phyloP scores from a whole-genome alignment of 1,140 invertebrate genomes.

The Pogonomyrmex barbatus region DNA sequence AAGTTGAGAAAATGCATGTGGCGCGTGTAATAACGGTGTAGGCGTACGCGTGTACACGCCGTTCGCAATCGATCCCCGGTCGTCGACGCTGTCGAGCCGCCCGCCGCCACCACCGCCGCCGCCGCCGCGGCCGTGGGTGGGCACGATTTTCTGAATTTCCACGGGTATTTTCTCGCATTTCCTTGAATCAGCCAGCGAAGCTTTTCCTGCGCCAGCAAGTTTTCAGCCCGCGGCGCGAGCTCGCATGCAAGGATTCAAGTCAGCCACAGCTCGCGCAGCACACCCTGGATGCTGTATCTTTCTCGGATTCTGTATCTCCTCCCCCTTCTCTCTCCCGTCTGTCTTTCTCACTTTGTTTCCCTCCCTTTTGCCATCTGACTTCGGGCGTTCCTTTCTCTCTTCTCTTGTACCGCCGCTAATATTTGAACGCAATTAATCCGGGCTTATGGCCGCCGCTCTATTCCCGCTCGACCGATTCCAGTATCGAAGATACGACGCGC shows the following conservation, averaged over 20 bases:
- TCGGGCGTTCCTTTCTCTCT: slow-evolving; percentile 10
- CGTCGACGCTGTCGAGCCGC: not conserved
- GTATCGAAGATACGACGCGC: slow-evolving; percentile 46
- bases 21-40: slow-evolving; percentile 55
- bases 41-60: slow-evolving; percentile 48
- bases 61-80: slow-evolving; percentile 41
- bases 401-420: slow-evolving; percentile 74
- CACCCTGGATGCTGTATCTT: slow-evolving; percentile 26
- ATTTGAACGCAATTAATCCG: slow-evolving; percentile 84
- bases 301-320: slow-evolving; percentile 10
- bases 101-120: not conserved
- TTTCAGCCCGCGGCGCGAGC: slow-evolving; percentile 77
- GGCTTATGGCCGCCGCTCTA: slow-evolving; percentile 65
- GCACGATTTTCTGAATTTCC: slow-evolving; percentile 78
- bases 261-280: slow-evolving; percentile 68
- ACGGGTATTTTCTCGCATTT: slow-evolving; percentile 80
- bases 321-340: not conserved
- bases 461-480: slow-evolving; percentile 48
- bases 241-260: slow-evolving; percentile 78
- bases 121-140: not conserved
- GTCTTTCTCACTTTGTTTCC: slow-evolving; percentile 51
- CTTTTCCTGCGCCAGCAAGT: slow-evolving; percentile 84
- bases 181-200: slow-evolving; percentile 79
- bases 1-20: slow-evolving; percentile 58
- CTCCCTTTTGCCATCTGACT: slow-evolving; percentile 31